Evolutionary conservation across 2,113 vertebrate genomes (phyloP), one percentile per base, ranked within the genome.

Genomic region (Melanostigma gelatinosum): DNA sequence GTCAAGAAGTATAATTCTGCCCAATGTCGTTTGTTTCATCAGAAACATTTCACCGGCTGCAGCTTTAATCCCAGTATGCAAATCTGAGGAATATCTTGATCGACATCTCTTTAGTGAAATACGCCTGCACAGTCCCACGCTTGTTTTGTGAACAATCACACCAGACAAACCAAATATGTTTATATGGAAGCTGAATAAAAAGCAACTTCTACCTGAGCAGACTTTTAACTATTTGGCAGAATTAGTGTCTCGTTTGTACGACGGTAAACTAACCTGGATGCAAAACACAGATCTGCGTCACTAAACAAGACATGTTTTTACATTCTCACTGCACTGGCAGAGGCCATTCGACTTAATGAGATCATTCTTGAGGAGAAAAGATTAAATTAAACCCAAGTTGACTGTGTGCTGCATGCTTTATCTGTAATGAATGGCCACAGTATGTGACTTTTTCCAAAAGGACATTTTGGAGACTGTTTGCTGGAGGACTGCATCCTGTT

Each of bases 51-150:
- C 34, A 48, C 32, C 16, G 55, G 52, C 82, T 75, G 68, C 34
- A 50, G 73, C 77, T 52, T 64, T 67, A 64, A 52, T 83, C 58
- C 77, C 15, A 9, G 36, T 57, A 20, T 77, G 55, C 11, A 77
- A 64, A 72, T 76, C 2, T 77, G 38, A 77, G 46, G 42, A 73
- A 61, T 52, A 77, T 61, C 67, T 72, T 66, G 68, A 88, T 22
- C 32, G 79, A 48, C 75, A 22, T 34, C 24, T 42, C 52, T 70
- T 79, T 62, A 52, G 44, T 80, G 68, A 67, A 64, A 64, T 58
- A 75, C 24, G n/a, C 44, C 29, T 52, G 20, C 76, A 36, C 6
- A 62, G 34, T 75, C 81, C 79, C 57, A 75, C 68, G 1, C 1
- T 0, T 44, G 65, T 62, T 84, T 61, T 82, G 75, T 63, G 76